These are phyloP conservation scores for Anagrus nilaparvatae DNA, from an alignment of 1,140 invertebrate genomes.

Conservation along the genomic window DNA sequence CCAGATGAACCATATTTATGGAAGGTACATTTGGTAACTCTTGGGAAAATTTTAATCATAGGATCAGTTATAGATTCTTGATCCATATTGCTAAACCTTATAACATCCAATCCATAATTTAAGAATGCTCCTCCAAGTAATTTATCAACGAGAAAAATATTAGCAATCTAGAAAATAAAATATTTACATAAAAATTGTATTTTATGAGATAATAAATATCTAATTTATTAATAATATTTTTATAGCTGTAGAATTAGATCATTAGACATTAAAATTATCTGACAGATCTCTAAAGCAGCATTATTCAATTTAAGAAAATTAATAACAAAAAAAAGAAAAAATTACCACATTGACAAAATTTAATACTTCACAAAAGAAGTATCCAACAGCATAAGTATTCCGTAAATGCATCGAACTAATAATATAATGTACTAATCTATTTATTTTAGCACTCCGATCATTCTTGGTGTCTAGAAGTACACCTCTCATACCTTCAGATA, in stretches of 20 bases:
- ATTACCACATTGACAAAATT: conserved; percentile 56
- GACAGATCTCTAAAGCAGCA: no score
- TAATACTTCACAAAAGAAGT: conserved; percentile 56
- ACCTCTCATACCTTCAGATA: conserved; percentile 42
- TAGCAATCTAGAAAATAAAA: no score
- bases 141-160: conserved; percentile 56
- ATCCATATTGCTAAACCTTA: background rate
- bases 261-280: no score
- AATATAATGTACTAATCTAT: conserved; percentile 2
- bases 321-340: no score
- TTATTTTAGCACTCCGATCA: no score
- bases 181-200: no score
- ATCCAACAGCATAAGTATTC: conserved; percentile 52
- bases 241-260: no score
- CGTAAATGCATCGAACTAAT: no score
- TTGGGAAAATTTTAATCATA: conserved; percentile 3
- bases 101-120: background rate
- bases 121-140: conserved; percentile 52
- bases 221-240: no score
- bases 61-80: background rate
- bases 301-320: no score
- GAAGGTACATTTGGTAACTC: conserved; percentile 5
- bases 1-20: conserved; percentile 52
- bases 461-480: conserved; percentile 20
- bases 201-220: no score